Evolutionary conservation across 2,888 invertebrate genomes (phyloP).

Genomic region (Mythimna ferrago): DNA sequence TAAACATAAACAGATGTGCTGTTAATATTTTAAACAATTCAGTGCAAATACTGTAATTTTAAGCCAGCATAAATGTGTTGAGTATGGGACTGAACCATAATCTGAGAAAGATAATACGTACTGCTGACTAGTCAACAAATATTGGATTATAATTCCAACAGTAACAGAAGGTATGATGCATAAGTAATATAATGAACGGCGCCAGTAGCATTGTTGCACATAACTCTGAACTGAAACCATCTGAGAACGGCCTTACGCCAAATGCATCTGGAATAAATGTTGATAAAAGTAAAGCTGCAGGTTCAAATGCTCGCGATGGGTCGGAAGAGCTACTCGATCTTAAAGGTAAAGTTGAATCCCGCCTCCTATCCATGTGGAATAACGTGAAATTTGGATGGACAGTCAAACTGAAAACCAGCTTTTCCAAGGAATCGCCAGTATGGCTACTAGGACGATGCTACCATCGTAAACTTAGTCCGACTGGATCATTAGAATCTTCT

Average conservation of each 20-base stretch:
- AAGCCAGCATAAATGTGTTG: conserved; percentile 4
- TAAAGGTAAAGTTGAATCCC: conserved; percentile 95
- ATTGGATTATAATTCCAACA: conserved; percentile 43
- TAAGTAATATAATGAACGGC: conserved; percentile 78
- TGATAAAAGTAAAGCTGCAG: conserved; percentile 72
- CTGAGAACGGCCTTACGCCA: conserved; percentile 72
- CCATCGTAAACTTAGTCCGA: conserved; percentile 93
- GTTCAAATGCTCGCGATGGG: conserved; percentile 80
- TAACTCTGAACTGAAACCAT: conserved; percentile 72
- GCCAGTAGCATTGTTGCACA: conserved; percentile 75
- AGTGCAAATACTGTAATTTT: conserved; percentile 18
- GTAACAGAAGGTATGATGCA: conserved; percentile 51
- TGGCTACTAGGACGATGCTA: conserved; percentile 96
- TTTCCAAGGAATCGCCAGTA: conserved; percentile 96
- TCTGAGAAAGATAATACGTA: conserved; percentile 26
- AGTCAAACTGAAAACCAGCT: conserved; percentile 94
- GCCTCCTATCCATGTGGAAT: conserved; percentile 97
- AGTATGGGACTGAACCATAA: conserved; percentile 47
- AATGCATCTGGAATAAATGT: conserved; percentile 71
- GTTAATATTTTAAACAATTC: conserved; percentile 14
- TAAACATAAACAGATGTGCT: conserved; percentile 17
- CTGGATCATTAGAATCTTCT: conserved; percentile 90
- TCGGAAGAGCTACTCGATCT: conserved; percentile 89
- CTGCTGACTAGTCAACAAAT: conserved; percentile 56
- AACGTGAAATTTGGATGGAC: conserved; percentile 97